Evolutionary conservation across 2,113 vertebrate genomes (phyloP).

Genomic region (Eira barbara): DNA sequence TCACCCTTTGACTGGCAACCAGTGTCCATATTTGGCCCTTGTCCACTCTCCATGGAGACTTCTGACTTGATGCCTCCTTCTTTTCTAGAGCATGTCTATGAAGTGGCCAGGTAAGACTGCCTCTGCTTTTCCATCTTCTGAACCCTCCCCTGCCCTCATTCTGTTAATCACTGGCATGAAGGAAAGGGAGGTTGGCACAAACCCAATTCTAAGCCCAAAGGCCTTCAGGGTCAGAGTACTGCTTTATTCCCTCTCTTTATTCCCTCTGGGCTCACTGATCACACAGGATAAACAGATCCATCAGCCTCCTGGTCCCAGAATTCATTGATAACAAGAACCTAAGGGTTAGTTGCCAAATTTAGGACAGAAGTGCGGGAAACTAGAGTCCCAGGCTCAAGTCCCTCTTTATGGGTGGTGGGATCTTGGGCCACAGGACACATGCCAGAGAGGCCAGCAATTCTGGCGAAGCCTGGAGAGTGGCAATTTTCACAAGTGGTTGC

Average conservation of each 20-base stretch:
- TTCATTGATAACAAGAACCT: not conserved
- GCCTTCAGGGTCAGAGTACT: not conserved
- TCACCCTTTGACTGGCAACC: not conserved
- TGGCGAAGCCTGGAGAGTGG: constrained; percentile 27
- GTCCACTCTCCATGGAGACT: not conserved
- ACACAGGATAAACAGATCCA: not conserved
- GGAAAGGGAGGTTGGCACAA: not conserved
- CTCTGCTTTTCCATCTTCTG: constrained; percentile 3
- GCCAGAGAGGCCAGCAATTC: not conserved
- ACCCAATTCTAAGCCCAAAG: not conserved
- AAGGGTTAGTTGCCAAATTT: constrained; percentile 2
- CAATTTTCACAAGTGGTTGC: not conserved
- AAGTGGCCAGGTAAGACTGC: constrained; percentile 54
- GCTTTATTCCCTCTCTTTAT: not conserved
- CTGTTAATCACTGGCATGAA: not conserved
- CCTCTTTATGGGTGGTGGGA: not conserved
- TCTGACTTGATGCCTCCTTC: constrained; percentile 47
- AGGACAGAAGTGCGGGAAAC: not conserved
- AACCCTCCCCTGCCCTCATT: not conserved
- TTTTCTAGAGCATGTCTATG: constrained; percentile 53
- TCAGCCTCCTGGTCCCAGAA: not conserved
- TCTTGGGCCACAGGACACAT: constrained; percentile 13
- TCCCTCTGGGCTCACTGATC: not conserved
- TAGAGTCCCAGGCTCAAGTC: not conserved
- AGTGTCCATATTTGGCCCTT: not conserved